Evolutionary conservation across 92 coral and sea anemone genomes (phyloP), one percentile per base, ranked within the genome.

Genomic region (Blastomussa wellsi): DNA sequence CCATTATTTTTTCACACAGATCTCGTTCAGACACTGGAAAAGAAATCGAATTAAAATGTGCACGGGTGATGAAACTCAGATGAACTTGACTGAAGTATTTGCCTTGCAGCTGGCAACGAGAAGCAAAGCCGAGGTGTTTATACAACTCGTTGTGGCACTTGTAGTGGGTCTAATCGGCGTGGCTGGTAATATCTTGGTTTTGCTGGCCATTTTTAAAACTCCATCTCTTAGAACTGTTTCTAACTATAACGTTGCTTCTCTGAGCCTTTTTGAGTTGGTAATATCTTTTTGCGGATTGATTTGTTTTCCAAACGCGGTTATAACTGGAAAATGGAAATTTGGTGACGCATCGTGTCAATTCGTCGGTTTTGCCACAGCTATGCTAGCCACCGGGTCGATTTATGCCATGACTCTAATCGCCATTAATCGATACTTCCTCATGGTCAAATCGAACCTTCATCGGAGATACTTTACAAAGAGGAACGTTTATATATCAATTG

Each of bases 371-470:
- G 72, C 55, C 1, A 70, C 82, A 0, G 84, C 90, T 0, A 77
- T 86, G 68, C 35, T 90, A 24, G 87, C 79, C 16, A 78, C 88
- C 7, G 77, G 68, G 39, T 86, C 92, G 16, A 90, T 90, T 60
- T 86, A 85, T 55, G 71, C 80, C 73, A 78, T 90, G 79, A 68
- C 90, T 31, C 55, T 59, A 2, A 86, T 86, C 37, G 90, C 92
- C 14, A 48, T 90, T 49, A 90, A 88, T 78, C 77, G 92, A 82
- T 90, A 86, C 67, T 90, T 86, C 62, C 78, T 86, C 72, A 81
- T 90, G 86, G 76, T 90, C 12, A 81, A 60, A 52, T 82, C 90
- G 53, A 90, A 86, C 76, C 49, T 81, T 24, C 82, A 90, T 67
- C 92, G 92, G 37, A 89, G n/a, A 33, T 41, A 69, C 86, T 89